phyloP scores from a whole-genome alignment of 2,797 vertebrate genomes.

The Melanogrammus aeglefinus region DNA sequence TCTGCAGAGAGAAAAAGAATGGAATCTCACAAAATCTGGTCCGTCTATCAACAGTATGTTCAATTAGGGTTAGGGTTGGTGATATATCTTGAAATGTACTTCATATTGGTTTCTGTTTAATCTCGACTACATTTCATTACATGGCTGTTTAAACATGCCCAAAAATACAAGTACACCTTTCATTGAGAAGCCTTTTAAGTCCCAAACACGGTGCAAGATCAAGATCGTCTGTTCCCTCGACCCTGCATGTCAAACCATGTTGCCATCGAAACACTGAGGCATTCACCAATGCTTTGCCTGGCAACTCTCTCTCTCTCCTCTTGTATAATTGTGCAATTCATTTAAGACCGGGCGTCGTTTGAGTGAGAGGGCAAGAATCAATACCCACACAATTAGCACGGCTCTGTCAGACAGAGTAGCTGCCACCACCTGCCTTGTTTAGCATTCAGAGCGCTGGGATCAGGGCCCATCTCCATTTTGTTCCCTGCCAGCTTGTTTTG shows the following conservation, averaged over 20 bases:
- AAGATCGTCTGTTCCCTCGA: not conserved
- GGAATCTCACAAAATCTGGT: not conserved
- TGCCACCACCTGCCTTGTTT: not conserved
- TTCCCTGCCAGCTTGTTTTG: not conserved
- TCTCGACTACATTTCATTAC: not conserved
- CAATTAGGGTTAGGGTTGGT: too few species aligned
- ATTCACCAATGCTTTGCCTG: not conserved
- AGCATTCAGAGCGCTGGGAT: not conserved
- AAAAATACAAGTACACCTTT: not conserved
- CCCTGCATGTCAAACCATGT: not conserved
- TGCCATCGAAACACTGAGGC: not conserved
- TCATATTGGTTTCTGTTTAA: not conserved
- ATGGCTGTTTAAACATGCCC: too few species aligned
- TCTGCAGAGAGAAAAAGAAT: not conserved
- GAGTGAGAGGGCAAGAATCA: not conserved
- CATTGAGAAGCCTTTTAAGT: not conserved
- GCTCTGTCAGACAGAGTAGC: not conserved
- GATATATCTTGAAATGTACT: not conserved
- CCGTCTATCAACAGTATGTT: not conserved
- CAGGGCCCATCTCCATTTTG: not conserved
- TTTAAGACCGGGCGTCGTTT: not conserved
- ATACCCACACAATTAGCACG: conserved; percentile 3
- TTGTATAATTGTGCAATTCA: not conserved
- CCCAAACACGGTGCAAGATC: not conserved
- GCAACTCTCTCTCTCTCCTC: not conserved